These are phyloP conservation scores for Strix uralensis DNA, from an alignment of 2,113 vertebrate genomes.

Conservation along the genomic window DNA sequence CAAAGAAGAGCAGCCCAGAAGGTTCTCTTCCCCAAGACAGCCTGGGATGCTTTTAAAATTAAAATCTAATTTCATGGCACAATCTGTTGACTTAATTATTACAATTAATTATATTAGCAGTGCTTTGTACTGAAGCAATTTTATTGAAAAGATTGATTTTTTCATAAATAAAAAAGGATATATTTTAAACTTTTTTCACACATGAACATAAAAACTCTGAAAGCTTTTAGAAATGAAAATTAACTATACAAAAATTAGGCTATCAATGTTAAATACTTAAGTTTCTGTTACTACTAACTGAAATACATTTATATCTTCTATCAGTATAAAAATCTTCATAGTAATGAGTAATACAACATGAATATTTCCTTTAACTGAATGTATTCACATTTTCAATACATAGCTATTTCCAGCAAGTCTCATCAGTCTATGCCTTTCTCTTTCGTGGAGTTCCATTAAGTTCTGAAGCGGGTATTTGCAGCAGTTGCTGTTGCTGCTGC, in stretches of 20 bases:
- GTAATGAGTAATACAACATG: background rate
- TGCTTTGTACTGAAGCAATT: conserved; percentile 39
- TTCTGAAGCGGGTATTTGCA: background rate
- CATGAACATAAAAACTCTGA: conserved; percentile 49
- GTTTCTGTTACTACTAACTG: conserved; percentile 40
- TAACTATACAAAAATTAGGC: conserved; percentile 58
- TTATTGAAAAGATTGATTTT: conserved; percentile 56
- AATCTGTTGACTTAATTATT: background rate
- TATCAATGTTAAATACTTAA: conserved; percentile 55
- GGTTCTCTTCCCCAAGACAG: background rate
- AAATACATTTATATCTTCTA: conserved; percentile 43
- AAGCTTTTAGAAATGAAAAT: conserved; percentile 56
- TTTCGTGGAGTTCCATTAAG: conserved; percentile 51
- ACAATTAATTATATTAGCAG: background rate
- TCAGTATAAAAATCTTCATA: conserved; percentile 54
- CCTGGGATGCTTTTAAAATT: background rate
- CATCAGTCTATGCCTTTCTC: conserved; percentile 47
- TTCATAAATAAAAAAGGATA: conserved; percentile 69
- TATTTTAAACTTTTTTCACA: conserved; percentile 53
- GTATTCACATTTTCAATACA: conserved; percentile 39
- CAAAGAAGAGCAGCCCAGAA: background rate
- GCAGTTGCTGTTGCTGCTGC: background rate
- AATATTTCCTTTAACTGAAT: background rate
- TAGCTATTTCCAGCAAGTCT: background rate
- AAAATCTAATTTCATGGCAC: background rate